Conservation (phyloP, 2,797 vertebrate species). For the Ctenopoma kingsleyae region DNA sequence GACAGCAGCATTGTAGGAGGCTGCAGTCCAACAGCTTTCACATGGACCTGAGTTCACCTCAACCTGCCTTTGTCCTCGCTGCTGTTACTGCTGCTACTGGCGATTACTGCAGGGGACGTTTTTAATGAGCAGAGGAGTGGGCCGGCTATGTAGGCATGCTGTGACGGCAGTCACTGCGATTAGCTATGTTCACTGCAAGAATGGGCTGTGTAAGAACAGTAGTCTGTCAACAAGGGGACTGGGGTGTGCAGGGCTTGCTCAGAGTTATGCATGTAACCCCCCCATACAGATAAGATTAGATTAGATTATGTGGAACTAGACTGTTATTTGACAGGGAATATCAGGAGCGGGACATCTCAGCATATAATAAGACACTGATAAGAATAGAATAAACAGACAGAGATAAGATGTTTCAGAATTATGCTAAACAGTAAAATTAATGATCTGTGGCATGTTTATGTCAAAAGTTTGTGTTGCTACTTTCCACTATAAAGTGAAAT, state of each 20-base stretch:
- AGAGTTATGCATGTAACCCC: neutral
- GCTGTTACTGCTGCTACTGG: slow-evolving; percentile 17
- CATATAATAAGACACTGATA: slow-evolving; percentile 14
- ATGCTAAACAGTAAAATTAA: slow-evolving; percentile 33
- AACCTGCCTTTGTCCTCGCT: slow-evolving; percentile 35
- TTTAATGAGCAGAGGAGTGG: slow-evolving; percentile 38
- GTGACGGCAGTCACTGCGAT: slow-evolving; percentile 15
- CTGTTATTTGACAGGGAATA: neutral
- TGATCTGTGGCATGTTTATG: slow-evolving; percentile 33
- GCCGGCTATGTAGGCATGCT: neutral
- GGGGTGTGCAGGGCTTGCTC: neutral
- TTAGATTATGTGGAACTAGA: slow-evolving; percentile 1
- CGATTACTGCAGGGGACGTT: slow-evolving; percentile 42
- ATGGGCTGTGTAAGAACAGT: neutral
- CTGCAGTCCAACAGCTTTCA: slow-evolving; percentile 31
- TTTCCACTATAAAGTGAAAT: neutral
- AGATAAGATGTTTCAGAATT: slow-evolving; percentile 5
- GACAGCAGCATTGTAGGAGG: slow-evolving; percentile 33
- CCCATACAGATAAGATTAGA: neutral
- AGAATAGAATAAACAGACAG: slow-evolving; percentile 36
- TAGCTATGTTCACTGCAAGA: neutral
- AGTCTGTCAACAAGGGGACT: neutral
- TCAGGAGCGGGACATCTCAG: neutral
- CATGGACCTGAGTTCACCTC: slow-evolving; percentile 48
- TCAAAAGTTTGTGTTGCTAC: slow-evolving; percentile 6